Evolutionary conservation across 1,140 invertebrate genomes (phyloP), one percentile per base, ranked within the genome.

Genomic region (Drosophila nasuta): DNA sequence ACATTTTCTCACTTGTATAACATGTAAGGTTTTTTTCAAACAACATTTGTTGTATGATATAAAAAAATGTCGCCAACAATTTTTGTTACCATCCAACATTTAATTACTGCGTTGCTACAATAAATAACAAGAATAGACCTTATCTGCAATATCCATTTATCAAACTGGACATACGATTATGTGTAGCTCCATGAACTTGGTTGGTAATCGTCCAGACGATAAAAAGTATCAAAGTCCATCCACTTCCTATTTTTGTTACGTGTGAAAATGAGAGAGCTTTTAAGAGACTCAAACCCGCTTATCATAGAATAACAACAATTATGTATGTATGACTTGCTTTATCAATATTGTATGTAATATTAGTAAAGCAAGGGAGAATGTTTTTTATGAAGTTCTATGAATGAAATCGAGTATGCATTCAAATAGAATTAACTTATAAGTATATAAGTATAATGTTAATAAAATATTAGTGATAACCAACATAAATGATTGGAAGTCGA

Each of bases 141-240:
- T 73, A 68, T 73, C 70, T 45, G 20, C 17, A 68, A 57, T 73
- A 68, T 73, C 70, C 70, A 68, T 52, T 54, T 73, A 73, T 68
- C 46, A 60, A 67, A 70, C 28, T 52, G 41, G 49, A n/a, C 67
- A 63, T 41, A 20, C 25, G 20, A 25, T 25, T 25, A 13, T 4
- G n/a, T 57, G 54, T 45, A 25, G 35, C 10, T 15, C 25, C 10
- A 69, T 62, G 15, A 30, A 54, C 25, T 48, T 58, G 7, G 20
- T 43, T 62, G 25, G 35, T 54, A 63, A 46, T 41, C 25, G 8
- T 1, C 17, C 15, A 56, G 59, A 56, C 64, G 25, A 52, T 69
- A 52, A 56, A 48, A 46, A 48, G 38, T 38, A 38, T 11, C 59
- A 71, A 70, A 70, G 67, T 70, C 41, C 67, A 41, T 35, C 35